Evolutionary conservation across 2,888 invertebrate genomes (phyloP).

Genomic region (Andrena bicolor): DNA sequence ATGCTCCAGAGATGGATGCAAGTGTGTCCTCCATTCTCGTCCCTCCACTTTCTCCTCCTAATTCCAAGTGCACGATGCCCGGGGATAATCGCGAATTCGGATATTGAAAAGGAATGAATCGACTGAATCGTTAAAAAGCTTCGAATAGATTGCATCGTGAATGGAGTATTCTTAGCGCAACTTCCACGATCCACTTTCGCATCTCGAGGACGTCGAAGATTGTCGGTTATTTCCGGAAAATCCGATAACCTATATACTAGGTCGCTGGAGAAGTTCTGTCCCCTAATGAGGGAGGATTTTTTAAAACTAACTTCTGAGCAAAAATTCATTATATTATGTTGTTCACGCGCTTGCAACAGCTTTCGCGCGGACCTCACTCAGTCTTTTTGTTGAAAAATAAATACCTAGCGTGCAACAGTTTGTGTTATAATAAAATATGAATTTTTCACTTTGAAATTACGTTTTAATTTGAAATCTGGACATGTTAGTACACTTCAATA

Average conservation of each 20-base stretch:
- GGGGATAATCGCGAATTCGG: constrained; percentile 23
- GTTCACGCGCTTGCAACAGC: too few species aligned
- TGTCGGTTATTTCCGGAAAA: constrained; percentile 57
- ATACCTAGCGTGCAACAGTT: too few species aligned
- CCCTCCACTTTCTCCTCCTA: constrained; percentile 26
- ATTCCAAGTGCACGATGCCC: constrained; percentile 20
- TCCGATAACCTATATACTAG: constrained; percentile 60
- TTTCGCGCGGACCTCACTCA: too few species aligned
- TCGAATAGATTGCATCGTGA: constrained; percentile 40
- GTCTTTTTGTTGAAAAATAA: too few species aligned
- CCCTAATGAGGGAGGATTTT: constrained; percentile 36
- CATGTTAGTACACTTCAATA: too few species aligned
- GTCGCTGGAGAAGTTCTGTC: constrained; percentile 40
- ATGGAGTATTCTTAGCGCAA: constrained; percentile 50
- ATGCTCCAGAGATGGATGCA: not conserved
- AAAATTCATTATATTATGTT: not conserved
- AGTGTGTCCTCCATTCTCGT: constrained; percentile 21
- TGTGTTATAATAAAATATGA: too few species aligned
- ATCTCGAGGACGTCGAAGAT: constrained; percentile 57
- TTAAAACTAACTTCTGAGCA: constrained; percentile 24
- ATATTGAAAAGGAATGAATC: constrained; percentile 27
- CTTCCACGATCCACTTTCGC: constrained; percentile 50
- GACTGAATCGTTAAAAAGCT: constrained; percentile 7
- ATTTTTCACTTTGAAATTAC: too few species aligned
- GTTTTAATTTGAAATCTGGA: too few species aligned